Base-by-base conservation (phyloP, 1,140 invertebrate genomes). In the Polypedilum vanderplanki region DNA sequence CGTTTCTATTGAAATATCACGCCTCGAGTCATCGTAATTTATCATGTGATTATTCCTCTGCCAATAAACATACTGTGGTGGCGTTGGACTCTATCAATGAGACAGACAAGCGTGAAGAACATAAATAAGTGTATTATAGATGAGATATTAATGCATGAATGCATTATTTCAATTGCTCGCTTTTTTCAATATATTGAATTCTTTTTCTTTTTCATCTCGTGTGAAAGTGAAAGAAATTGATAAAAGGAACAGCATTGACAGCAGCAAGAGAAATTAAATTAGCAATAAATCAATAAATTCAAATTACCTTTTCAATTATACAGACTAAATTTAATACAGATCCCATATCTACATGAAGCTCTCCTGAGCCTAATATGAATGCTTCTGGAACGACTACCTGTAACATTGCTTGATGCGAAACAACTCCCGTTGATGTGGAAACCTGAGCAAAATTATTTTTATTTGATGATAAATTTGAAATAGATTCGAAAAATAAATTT, bases 11-110 rank as follows among this genome's bases (percentile, higher is more conserved):
- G 88, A 89, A 76, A 95, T 93, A 75, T 91, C 93, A 67, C 92
- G 91, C 73, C 93, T 87, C 3, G 90, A 87, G 41, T 89, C 92
- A 83, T 95, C 93, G 82, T 95, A 96, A 85, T 95, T 96, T 84
- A 95, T 94, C 91, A 95, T 94, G 75, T 90, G 89, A 80, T 93
- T 91, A 85, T 95, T 94, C 84, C 95, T 93, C 84, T 93, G 94
- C 93, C 92, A 94, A 85, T 94, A 94, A 73, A 95, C 92, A 85
- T 93, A 95, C 82, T 94, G 92, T 22, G 93, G 93, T 73, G 92
- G 92, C 78, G 91, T 93, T 57, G 92, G 92, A 81, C 92, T 94
- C 93, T 94, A 87, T 40, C 15, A 1, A 12, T 15, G 12, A 4
- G 24, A 33, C 24, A 33, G 24, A 33, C 5, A 33, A 33, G 24